Evolutionary conservation across 2,113 vertebrate species (phyloP).

Genomic region (Sardina pilchardus): DNA sequence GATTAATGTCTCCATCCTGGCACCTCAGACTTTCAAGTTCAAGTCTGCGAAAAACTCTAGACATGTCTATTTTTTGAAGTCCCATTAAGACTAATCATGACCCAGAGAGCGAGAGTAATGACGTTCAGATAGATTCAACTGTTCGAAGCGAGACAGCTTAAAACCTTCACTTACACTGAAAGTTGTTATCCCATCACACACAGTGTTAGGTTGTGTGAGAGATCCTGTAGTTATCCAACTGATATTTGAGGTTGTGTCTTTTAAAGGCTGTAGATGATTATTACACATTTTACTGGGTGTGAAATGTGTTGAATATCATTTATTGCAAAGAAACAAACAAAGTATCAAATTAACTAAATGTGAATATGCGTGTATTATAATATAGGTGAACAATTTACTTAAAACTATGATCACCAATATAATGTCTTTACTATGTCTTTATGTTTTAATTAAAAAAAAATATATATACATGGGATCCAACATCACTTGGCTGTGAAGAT

Average conservation of each 20-base stretch:
- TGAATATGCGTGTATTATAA: not conserved
- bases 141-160: not conserved
- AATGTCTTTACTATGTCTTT: not conserved
- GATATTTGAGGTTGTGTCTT: not conserved
- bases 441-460: no score
- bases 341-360: not conserved
- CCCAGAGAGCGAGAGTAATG: not conserved
- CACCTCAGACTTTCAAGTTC: constrained; percentile 13
- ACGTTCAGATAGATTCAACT: not conserved
- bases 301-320: not conserved
- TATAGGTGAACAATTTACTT: not conserved
- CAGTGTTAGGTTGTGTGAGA: not conserved
- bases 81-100: not conserved
- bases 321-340: not conserved
- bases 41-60: constrained; percentile 46
- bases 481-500: no score
- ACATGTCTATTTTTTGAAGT: constrained; percentile 19
- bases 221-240: not conserved
- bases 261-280: not conserved
- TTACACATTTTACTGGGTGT: no score
- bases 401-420: not conserved
- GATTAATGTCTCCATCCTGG: constrained; percentile 15
- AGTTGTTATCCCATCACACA: not conserved
- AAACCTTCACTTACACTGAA: not conserved
- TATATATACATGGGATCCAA: not conserved